Base-by-base conservation (phyloP, 2,113 vertebrate species). In the Sander vitreus region DNA sequence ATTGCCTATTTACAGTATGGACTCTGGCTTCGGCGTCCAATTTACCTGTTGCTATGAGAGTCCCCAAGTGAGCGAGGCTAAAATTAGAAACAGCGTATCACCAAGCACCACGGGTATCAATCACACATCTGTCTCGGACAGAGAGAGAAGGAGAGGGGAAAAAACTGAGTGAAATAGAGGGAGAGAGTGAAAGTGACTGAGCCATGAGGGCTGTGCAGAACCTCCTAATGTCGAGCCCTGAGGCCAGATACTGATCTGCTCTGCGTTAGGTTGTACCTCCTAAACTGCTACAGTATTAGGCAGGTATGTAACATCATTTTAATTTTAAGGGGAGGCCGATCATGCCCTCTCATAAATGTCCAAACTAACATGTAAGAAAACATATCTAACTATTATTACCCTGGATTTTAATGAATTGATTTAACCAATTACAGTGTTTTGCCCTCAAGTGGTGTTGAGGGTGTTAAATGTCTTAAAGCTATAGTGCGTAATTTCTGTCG, bases 41-140 rank as follows among this genome's bases (percentile, higher is more conserved):
- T 95, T 92, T 89, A 94, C 93, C 92, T 93, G 87, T 90, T 90
- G 89, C 87, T 88, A 62, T 23, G 75, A 80, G 77, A 82, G 74
- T 91, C 81, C 84, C 74, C 80, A 58, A 78, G 87, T 59, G 83
- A 86, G 81, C 68, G 10, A 23, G 65, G 82, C 93, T 93, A 95
- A 95, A 95, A 88, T 93, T 94, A 93, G 94, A 91, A 88, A 58
- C 81, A 75, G 85, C 74, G 70, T 86, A 87, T 91, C 86, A 88
- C 78, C 87, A 76, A 47, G 83, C 78, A 78, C 74, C 86, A 58
- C 27, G 57, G 83, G 74, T 86, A 94, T 94, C 93, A 92, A 94
- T 94, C 91, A 93, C 86, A 73, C 50, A 89, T 89, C 88, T 91
- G 93, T 92, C 86, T 89, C 16, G 47, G 71, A 84, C 74, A 63